These are phyloP conservation scores for Catharus bicknelli DNA, from an alignment of 2,113 vertebrate genomes.

Conservation along the genomic window DNA sequence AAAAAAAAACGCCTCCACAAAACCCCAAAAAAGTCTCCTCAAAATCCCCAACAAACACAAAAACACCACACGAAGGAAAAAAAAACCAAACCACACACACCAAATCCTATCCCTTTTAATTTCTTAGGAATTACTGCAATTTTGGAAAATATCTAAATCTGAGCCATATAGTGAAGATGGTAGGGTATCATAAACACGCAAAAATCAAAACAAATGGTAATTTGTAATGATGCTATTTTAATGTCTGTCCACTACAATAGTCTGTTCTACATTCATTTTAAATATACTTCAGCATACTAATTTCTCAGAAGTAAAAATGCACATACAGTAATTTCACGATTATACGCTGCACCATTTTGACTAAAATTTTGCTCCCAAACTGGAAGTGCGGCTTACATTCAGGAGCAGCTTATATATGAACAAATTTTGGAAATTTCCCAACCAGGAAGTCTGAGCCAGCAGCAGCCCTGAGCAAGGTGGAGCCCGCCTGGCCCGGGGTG, in stretches of 20 bases:
- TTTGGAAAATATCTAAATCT: not conserved
- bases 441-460: too few species aligned
- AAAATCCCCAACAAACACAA: not conserved
- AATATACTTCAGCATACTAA: not conserved
- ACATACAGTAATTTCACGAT: not conserved
- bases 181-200: not conserved
- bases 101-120: rapidly evolving
- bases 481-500: too few species aligned
- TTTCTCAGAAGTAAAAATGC: not conserved
- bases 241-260: not conserved
- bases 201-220: not conserved
- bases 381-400: too few species aligned
- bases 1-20: not conserved
- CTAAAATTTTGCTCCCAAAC: too few species aligned
- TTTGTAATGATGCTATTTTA: not conserved
- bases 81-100: not conserved
- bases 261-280: not conserved
- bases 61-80: not conserved
- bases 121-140: not conserved
- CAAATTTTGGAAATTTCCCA: too few species aligned
- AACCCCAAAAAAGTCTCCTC: rapidly evolving
- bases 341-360: too few species aligned
- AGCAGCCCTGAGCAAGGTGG: too few species aligned
- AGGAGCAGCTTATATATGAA: too few species aligned
- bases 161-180: not conserved